Conservation (phyloP, 2,888 invertebrate species). For the Silvanus unidentatus region DNA sequence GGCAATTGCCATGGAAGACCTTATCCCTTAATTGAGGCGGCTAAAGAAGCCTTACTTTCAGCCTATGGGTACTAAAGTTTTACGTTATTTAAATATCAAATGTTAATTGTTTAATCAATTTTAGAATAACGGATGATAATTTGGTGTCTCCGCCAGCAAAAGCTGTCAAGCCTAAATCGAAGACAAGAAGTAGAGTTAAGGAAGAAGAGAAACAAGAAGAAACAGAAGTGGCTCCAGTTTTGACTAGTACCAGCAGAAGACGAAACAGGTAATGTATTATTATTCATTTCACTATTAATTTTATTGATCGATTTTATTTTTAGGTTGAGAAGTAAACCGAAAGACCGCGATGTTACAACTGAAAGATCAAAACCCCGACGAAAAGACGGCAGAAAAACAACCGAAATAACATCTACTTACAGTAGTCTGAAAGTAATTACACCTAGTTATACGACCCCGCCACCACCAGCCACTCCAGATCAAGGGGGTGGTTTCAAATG, state of each 20-base stretch:
- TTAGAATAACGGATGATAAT: slow-evolving; percentile 40
- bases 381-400: slow-evolving; percentile 32
- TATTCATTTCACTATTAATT: not conserved
- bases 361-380: slow-evolving; percentile 21
- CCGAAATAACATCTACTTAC: slow-evolving; percentile 52
- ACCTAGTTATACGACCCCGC: slow-evolving; percentile 59
- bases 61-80: slow-evolving; percentile 53
- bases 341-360: slow-evolving; percentile 16
- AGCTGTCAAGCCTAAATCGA: slow-evolving; percentile 35
- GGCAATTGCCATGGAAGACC: slow-evolving; percentile 82
- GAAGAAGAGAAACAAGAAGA: slow-evolving; percentile 9
- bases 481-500: slow-evolving; percentile 86
- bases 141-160: slow-evolving; percentile 39
- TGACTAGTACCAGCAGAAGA: slow-evolving; percentile 15
- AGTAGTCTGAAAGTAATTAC: slow-evolving; percentile 42
- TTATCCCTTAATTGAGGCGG: slow-evolving; percentile 87
- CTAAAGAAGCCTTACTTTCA: slow-evolving; percentile 70
- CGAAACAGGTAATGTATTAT: slow-evolving; percentile 30
- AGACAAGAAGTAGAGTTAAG: slow-evolving; percentile 27
- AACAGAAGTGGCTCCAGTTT: not conserved
- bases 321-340: slow-evolving; percentile 19
- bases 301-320: slow-evolving; percentile 4
- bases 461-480: slow-evolving; percentile 85
- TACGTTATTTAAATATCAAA: not conserved
- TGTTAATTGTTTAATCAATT: slow-evolving; percentile 12